Percentiles rank a stretch among this genome's conserved stretches.
Evolutionary conservation across 1,140 invertebrate species (phyloP).

Genomic region (Drosophila dunni): DNA sequence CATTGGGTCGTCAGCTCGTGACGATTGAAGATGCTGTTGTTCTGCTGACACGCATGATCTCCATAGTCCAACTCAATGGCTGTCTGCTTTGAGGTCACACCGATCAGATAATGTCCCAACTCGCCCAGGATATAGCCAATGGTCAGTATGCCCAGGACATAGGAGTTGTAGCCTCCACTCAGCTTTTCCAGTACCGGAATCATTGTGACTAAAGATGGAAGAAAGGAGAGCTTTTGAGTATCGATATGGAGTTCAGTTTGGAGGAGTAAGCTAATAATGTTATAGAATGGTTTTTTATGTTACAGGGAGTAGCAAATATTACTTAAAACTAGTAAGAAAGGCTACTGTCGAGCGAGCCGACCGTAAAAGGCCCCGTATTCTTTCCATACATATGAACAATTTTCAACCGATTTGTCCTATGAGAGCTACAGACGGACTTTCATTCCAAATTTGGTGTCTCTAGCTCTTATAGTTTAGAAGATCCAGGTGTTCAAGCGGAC

Average conservation of each 20-base stretch:
- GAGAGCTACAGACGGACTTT: too few species aligned
- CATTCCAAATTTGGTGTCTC: too few species aligned
- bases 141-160: slow-evolving; percentile 91
- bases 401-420: too few species aligned
- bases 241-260: neutral
- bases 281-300: too few species aligned
- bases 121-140: slow-evolving; percentile 93
- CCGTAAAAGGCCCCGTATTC: too few species aligned
- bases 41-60: slow-evolving; percentile 93
- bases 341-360: too few species aligned
- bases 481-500: too few species aligned
- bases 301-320: too few species aligned
- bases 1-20: slow-evolving; percentile 88
- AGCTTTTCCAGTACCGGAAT: slow-evolving; percentile 86
- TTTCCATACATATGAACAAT: too few species aligned
- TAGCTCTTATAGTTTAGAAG: too few species aligned
- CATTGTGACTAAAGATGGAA: slow-evolving; percentile 50
- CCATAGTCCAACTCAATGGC: slow-evolving; percentile 94
- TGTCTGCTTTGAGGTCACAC: slow-evolving; percentile 93
- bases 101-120: slow-evolving; percentile 94
- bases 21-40: slow-evolving; percentile 86
- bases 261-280: neutral
- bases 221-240: neutral
- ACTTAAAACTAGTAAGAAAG: too few species aligned
- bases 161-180: slow-evolving; percentile 89